Base-by-base conservation (phyloP, 2,797 vertebrate genomes). In the Falco naumanni region DNA sequence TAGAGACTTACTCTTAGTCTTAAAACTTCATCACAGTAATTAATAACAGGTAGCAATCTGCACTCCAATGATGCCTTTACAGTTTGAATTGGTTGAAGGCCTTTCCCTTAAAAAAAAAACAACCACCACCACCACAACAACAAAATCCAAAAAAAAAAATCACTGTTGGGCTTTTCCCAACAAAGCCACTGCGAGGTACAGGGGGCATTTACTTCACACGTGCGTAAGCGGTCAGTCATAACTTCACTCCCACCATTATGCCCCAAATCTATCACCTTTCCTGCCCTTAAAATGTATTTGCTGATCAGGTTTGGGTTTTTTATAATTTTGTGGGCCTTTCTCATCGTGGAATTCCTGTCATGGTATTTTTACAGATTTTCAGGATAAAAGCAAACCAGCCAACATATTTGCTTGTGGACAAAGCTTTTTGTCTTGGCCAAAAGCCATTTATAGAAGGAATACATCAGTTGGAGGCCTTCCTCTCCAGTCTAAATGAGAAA, bases 401-500 rank as follows among this genome's bases (percentile, higher is more conserved):
- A 75, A 69, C 69, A 81, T 89, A 85, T 93, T 95, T 96, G 77
- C 86, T 87, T 71, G 68, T 59, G 65, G 81, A 94, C 0, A 1
- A 89, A 92, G 47, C 45, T 93, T 92, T 93, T 71, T 71, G 50
- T 90, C 80, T 92, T 95, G 95, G 90, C 80, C 63, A 81, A 89
- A 82, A 95, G 90, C 78, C 95, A 95, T 93, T 95, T 92, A 53
- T 63, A 60, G 91, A 87, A 93, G 59, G 63, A 96, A 87, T 71
- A 92, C 47, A 93, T 90, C 91, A 87, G 78, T 71, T 95, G 94
- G 95, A 92, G 64, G 78, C 56, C 87, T 96, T 96, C 90, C 87
- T 96, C 69, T 90, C 84, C 90, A 94, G 81, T 95, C 87, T 90
- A 93, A 92, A 96, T 90, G 84, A 96, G 93, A 92, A 90, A 95